Evolutionary conservation across 1,140 invertebrate genomes (phyloP).

Genomic region (Neomicropteryx cornuta): DNA sequence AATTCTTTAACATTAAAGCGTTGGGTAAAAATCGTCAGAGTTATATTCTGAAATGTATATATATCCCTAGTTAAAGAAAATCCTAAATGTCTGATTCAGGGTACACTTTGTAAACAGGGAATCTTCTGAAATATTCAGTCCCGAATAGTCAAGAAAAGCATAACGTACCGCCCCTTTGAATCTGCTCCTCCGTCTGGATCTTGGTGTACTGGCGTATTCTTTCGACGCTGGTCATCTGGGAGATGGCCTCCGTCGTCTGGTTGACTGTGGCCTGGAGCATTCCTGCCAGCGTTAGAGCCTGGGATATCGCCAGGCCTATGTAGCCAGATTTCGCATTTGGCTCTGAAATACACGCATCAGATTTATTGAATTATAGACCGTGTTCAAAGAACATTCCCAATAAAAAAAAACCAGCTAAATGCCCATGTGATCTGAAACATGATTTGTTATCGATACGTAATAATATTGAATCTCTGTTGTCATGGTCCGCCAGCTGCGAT

Average conservation of each 20-base stretch:
- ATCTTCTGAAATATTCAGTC: neutral
- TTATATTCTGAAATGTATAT: too few species aligned
- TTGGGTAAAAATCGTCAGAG: too few species aligned
- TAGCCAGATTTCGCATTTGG: constrained; percentile 38
- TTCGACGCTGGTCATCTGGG: constrained; percentile 70
- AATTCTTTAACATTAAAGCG: too few species aligned
- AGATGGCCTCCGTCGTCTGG: constrained; percentile 63
- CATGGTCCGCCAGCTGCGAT: too few species aligned
- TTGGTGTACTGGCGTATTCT: constrained; percentile 63
- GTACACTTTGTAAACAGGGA: neutral
- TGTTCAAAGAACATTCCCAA: too few species aligned
- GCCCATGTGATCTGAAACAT: too few species aligned
- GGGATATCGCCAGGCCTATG: constrained; percentile 60
- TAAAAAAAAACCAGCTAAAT: too few species aligned
- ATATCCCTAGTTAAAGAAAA: constrained; percentile 3
- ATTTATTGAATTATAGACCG: too few species aligned
- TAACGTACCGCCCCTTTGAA: constrained; percentile 14
- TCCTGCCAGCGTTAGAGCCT: constrained; percentile 58
- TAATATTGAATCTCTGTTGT: too few species aligned
- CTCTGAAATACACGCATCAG: constrained; percentile 22
- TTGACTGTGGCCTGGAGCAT: constrained; percentile 69
- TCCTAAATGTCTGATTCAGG: neutral
- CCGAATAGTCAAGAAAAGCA: neutral
- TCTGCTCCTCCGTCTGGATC: constrained; percentile 32
- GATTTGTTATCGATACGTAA: too few species aligned